A percentile compares a stretch with the other conserved stretches of the same genome.
phyloP scores from a whole-genome alignment of 2,888 invertebrate genomes.

The Cephonodes hylas region DNA sequence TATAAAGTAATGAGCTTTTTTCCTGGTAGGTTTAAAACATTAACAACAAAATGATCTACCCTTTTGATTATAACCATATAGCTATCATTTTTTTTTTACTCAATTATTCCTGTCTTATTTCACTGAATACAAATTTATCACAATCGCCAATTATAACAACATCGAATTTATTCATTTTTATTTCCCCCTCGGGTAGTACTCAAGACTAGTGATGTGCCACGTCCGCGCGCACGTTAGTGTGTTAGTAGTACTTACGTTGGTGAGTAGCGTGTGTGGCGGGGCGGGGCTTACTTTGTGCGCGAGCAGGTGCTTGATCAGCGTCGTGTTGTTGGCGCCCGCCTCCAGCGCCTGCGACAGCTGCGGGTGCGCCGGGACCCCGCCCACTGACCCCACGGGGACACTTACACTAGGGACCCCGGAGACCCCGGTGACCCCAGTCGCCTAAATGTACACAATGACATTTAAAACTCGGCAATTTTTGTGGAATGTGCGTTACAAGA shows the following conservation, averaged over 20 bases:
- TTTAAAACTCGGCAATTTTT: too few relatives aligned
- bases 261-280: conserved; percentile 38
- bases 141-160: too few relatives aligned
- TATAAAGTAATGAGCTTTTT: too few relatives aligned
- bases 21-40: too few relatives aligned
- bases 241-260: conserved; percentile 1
- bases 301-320: conserved; percentile 95
- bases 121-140: too few relatives aligned
- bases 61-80: too few relatives aligned
- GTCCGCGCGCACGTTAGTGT: conserved; percentile 58
- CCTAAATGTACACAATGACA: conserved; percentile 9
- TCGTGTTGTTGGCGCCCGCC: conserved; percentile 82
- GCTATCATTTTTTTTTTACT: too few relatives aligned
- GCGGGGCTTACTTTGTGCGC: conserved; percentile 93
- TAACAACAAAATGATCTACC: too few relatives aligned
- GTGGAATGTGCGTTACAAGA: too few relatives aligned
- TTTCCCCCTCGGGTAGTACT: too few relatives aligned
- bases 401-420: not conserved
- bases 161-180: too few relatives aligned
- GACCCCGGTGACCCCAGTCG: not conserved
- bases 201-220: not conserved
- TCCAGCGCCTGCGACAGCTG: conserved; percentile 61
- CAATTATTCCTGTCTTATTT: too few relatives aligned
- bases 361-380: conserved; percentile 36
- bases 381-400: not conserved